A percentile compares a stretch with the other conserved stretches of the same genome.
phyloP scores from a whole-genome alignment of 2,113 vertebrate genomes.

The Okapia johnstoni region DNA sequence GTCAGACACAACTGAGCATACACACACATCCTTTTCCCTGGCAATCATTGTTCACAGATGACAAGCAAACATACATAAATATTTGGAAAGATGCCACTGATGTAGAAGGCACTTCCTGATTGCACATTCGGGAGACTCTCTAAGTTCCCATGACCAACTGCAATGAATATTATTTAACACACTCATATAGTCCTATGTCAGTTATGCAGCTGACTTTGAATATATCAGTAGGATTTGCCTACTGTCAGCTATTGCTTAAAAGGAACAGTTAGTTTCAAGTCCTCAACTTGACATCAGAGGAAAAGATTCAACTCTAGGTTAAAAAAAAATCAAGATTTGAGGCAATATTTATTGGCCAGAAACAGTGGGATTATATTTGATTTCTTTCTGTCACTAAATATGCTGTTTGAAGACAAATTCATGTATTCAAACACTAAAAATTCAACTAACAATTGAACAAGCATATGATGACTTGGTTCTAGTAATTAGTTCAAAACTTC shows the following conservation, averaged over 20 bases:
- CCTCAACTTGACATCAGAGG: neutral
- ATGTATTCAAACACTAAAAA: neutral
- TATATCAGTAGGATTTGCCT: neutral
- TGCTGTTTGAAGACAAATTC: neutral
- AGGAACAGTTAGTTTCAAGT: neutral
- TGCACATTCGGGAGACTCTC: neutral
- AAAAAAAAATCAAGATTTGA: neutral
- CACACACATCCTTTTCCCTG: neutral
- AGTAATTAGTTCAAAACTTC: neutral
- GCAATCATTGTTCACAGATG: neutral
- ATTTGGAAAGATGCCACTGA: neutral
- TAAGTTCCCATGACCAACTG: neutral
- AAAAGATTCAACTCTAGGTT: neutral
- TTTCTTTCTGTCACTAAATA: neutral
- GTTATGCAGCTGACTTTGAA: neutral
- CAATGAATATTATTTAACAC: neutral
- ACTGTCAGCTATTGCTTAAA: neutral
- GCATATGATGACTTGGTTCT: neutral
- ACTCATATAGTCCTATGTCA: neutral
- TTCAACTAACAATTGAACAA: neutral
- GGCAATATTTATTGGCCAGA: neutral
- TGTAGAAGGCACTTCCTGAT: neutral
- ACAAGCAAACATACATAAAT: neutral
- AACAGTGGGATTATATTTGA: neutral
- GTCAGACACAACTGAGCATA: neutral